These are phyloP conservation scores for Drosophila micromelanica DNA, from an alignment of 1,140 invertebrate species.

Conservation along the genomic window DNA sequence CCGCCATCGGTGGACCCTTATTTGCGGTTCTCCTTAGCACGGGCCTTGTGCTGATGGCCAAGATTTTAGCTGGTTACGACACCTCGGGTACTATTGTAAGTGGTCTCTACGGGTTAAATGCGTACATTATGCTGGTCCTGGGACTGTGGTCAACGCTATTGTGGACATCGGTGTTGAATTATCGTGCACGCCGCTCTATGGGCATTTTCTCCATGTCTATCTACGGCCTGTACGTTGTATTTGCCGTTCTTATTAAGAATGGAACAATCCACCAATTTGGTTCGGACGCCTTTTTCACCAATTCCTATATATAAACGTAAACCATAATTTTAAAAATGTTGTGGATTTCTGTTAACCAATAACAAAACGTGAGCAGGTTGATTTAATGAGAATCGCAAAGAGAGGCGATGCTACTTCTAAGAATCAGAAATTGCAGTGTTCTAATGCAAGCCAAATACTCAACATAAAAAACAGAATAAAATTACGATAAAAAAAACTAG, in stretches of 20 bases:
- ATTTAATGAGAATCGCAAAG: too few species aligned
- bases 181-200: neutral
- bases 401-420: too few species aligned
- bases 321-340: too few species aligned
- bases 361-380: too few species aligned
- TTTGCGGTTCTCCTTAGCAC: neutral
- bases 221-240: neutral
- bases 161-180: neutral
- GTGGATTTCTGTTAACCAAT: too few species aligned
- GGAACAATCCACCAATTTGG: neutral
- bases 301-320: too few species aligned
- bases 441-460: too few species aligned
- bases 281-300: too few species aligned
- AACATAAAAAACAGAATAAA: too few species aligned
- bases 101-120: neutral
- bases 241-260: neutral
- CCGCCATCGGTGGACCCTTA: neutral
- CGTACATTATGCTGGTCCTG: neutral
- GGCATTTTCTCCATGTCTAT: neutral
- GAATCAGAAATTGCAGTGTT: too few species aligned
- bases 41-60: neutral
- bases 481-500: too few species aligned
- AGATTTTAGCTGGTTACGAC: neutral
- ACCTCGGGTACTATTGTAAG: neutral
- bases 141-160: neutral